These are phyloP conservation scores for Agrilus cyanescens DNA, from an alignment of 2,888 invertebrate genomes.

Conservation along the genomic window DNA sequence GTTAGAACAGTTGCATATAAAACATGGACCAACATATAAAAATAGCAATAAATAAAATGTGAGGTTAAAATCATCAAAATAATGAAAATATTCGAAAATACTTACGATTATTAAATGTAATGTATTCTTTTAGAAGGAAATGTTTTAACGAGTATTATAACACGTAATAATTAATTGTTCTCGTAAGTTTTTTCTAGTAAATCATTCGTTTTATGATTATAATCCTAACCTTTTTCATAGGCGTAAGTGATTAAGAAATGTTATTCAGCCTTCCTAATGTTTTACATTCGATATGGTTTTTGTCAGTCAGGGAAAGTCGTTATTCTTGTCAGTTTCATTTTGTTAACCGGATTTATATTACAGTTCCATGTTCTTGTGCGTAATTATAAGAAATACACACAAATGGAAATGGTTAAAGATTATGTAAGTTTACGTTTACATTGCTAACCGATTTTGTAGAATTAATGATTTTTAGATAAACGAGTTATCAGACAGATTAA, in stretches of 20 bases:
- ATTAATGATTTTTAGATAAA: conserved; percentile 27
- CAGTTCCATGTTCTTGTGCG: conserved; percentile 38
- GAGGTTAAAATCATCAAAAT: no score
- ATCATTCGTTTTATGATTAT: no score
- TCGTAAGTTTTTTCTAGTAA: no score
- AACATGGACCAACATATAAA: no score
- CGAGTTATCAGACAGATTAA: conserved; percentile 34
- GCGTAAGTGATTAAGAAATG: conserved; percentile 12
- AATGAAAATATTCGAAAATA: no score
- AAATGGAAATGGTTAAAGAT: conserved; percentile 36
- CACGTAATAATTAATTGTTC: no score
- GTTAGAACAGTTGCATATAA: no score
- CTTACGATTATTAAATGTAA: no score
- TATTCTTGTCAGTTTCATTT: conserved; percentile 21
- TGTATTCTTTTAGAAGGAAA: no score
- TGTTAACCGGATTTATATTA: conserved; percentile 31
- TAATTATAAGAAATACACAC: conserved; percentile 36
- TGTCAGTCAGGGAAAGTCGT: conserved; percentile 23
- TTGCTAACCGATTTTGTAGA: neutral
- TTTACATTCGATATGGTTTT: conserved; percentile 20
- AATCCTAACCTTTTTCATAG: neutral
- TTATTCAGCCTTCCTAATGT: conserved; percentile 18
- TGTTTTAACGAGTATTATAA: no score
- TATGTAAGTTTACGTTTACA: conserved; percentile 30
- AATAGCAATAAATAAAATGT: no score